Evolutionary conservation across 2,797 vertebrate species (phyloP), one percentile per base, ranked within the genome.

Genomic region (Amblyopsis hoosieri): DNA sequence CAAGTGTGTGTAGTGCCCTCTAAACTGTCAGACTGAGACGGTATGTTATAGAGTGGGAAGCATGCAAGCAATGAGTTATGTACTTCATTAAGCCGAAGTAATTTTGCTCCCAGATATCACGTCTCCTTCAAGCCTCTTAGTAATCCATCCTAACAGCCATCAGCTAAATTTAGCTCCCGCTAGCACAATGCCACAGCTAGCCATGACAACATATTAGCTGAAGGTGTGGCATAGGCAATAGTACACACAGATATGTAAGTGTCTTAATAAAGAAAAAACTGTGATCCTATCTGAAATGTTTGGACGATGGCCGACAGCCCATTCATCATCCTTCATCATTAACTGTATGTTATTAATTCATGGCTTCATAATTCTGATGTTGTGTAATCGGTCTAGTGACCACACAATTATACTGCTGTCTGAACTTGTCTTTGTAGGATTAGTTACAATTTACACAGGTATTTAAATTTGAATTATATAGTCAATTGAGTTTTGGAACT

Each of bases 81-180:
- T 85, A 85, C 83, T 89, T 90, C 83, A 91, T 91, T 91, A 88
- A 83, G 87, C 82, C 80, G 61, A 75, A 84, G 85, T 87, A 74
- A 90, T 89, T 88, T 89, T 83, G 85, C 80, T 85, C 73, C 65
- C 62, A 82, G 81, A 87, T 89, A 88, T 87, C 78, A 83, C 57
- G 71, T 88, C 78, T 67, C 82, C 72, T 86, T 80, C 75, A 61
- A 74, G 78, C 71, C 69, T 57, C 73, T 70, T 57, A 58, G 77
- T 85, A 80, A 89, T 89, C 83, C 81, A 90, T 87, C 85, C 79
- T 69, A 53, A 59, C 74, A 68, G 78, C 59, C 75, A 55, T 60
- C 59, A 64, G 73, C 85, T 87, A 88, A 81, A 84, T 86, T 87
- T 83, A 84, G 82, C 74, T 75, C 58, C 60, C 37, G 17, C 12